A percentile compares a stretch with the other conserved stretches of the same genome.
These are phyloP conservation scores for Biston stratarius DNA, from an alignment of 2,888 invertebrate species.

Conservation along the genomic window DNA sequence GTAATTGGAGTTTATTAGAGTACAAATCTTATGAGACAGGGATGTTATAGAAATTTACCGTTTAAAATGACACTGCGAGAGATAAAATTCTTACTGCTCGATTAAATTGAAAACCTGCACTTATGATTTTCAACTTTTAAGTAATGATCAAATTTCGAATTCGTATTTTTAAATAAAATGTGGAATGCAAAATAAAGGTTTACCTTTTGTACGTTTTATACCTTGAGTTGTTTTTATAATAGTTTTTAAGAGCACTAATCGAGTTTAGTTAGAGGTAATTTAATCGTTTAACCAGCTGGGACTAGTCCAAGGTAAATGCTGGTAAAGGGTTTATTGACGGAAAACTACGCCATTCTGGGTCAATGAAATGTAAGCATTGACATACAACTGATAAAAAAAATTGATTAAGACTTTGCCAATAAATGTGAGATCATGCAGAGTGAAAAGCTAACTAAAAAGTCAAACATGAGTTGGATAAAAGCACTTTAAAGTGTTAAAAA, in stretches of 20 bases:
- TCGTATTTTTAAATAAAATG: no score
- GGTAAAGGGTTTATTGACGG: slow-evolving; percentile 54
- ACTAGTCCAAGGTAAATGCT: slow-evolving; percentile 53
- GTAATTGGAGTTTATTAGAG: no score
- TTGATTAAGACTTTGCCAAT: neutral
- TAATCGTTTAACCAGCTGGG: slow-evolving; percentile 46
- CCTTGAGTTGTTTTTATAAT: neutral
- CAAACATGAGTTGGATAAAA: no score
- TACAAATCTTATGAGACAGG: no score
- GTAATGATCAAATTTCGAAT: no score
- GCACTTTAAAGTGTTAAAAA: no score
- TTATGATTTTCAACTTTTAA: no score
- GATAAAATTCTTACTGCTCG: no score
- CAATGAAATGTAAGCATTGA: slow-evolving; percentile 47
- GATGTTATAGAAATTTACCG: no score
- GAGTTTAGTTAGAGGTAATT: slow-evolving; percentile 33
- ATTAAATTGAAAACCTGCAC: no score
- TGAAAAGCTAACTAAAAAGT: neutral
- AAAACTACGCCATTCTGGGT: slow-evolving; percentile 55
- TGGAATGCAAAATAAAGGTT: no score
- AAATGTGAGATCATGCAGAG: neutral
- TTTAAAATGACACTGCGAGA: no score
- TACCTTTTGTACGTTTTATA: neutral
- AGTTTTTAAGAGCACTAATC: slow-evolving; percentile 4
- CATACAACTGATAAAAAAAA: neutral